phyloP scores from a whole-genome alignment of 2,113 vertebrate species.

The Bujurquina vittata region DNA sequence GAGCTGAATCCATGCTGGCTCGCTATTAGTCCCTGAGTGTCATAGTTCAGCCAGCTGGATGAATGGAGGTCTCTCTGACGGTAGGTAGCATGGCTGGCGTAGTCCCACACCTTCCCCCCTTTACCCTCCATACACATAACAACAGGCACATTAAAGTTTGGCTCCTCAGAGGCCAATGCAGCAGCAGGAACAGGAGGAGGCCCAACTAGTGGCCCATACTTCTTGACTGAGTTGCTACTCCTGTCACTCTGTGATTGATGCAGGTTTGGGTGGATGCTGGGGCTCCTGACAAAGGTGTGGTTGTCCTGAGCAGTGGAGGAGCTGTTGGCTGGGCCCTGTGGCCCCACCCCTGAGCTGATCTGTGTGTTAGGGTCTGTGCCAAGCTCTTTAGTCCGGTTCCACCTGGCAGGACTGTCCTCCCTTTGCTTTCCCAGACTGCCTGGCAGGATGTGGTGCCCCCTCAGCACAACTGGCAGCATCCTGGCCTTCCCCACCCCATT shows the following conservation, averaged over 20 bases:
- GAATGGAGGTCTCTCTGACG: slow-evolving; percentile 60
- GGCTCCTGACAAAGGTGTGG: slow-evolving; percentile 53
- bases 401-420: slow-evolving; percentile 58
- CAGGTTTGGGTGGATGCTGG: slow-evolving; percentile 26
- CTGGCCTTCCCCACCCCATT: slow-evolving; percentile 69
- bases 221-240: slow-evolving; percentile 60
- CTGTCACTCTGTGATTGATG: slow-evolving; percentile 35
- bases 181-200: slow-evolving; percentile 41
- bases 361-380: slow-evolving; percentile 8
- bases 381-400: slow-evolving; percentile 62
- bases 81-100: slow-evolving; percentile 43
- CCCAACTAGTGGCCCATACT: slow-evolving; percentile 53
- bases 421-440: slow-evolving; percentile 56
- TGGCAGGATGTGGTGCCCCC: slow-evolving; percentile 65
- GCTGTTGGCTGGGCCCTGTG: slow-evolving; percentile 33
- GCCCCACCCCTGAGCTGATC: slow-evolving; percentile 1
- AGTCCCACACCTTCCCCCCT: slow-evolving; percentile 66
- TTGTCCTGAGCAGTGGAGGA: slow-evolving; percentile 58
- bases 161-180: slow-evolving; percentile 55
- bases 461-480: slow-evolving; percentile 67
- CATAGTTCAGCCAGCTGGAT: slow-evolving; percentile 59
- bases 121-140: slow-evolving; percentile 48
- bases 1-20: slow-evolving; percentile 52
- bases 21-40: slow-evolving; percentile 58
- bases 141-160: slow-evolving; percentile 60